Evolutionary conservation across 2,888 invertebrate genomes (phyloP).

Genomic region (Stramonita haemastoma): DNA sequence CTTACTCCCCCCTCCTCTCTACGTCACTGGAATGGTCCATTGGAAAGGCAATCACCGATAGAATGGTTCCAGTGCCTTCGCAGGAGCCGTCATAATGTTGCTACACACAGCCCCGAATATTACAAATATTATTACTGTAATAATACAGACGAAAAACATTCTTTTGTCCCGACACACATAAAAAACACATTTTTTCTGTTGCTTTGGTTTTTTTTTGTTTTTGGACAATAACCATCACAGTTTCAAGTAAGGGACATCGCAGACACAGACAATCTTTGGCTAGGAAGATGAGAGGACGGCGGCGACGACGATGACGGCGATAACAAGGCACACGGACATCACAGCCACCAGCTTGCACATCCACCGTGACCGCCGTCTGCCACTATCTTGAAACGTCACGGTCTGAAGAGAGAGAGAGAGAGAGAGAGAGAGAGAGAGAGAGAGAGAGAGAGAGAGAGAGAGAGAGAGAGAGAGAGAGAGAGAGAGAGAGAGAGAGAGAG

Average conservation of each 20-base stretch:
- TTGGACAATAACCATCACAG: neutral
- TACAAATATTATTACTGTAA: no score
- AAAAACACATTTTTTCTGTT: neutral
- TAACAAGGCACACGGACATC: neutral
- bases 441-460: neutral
- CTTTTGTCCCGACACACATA: neutral
- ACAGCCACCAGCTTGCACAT: neutral
- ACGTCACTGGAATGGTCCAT: no score
- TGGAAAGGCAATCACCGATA: no score
- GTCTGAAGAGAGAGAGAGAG: conserved; percentile 20
- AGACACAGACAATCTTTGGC: neutral
- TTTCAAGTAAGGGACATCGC: neutral
- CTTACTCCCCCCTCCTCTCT: no score
- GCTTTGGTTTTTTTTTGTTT: neutral
- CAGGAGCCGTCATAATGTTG: no score
- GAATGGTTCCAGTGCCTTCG: no score
- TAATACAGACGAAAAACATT: no score
- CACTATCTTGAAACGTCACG: neutral
- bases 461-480: neutral
- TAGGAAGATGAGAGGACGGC: neutral
- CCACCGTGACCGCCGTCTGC: neutral
- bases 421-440: neutral
- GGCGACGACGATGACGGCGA: neutral
- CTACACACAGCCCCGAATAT: no score
- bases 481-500: neutral